Evolutionary conservation across 2,113 vertebrate genomes (phyloP).

Genomic region (Psittacus erithacus): DNA sequence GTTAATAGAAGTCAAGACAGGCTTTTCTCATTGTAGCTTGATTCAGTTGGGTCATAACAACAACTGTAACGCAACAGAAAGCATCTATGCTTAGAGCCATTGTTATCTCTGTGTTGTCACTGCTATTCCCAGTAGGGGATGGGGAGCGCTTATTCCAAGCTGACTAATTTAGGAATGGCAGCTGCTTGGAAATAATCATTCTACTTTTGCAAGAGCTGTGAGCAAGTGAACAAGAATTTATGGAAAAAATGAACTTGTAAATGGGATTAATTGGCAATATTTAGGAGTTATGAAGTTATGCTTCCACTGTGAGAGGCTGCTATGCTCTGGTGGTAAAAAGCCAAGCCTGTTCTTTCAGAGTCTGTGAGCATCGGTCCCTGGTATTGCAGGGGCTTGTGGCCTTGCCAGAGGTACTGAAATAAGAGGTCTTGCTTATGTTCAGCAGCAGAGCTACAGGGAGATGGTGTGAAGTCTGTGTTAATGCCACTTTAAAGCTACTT

Average conservation of each 20-base stretch:
- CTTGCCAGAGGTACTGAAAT: background rate
- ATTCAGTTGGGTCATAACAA: background rate
- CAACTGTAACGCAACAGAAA: background rate
- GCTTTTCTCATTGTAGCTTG: background rate
- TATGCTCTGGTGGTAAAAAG: background rate
- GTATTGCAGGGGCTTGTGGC: fast-evolving
- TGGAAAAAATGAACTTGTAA: background rate
- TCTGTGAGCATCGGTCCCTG: no score
- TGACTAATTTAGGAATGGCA: slow-evolving; percentile 45
- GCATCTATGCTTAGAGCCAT: background rate
- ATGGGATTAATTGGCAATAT: background rate
- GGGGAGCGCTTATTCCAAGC: background rate
- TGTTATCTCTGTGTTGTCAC: background rate
- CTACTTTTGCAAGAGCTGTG: slow-evolving; percentile 23
- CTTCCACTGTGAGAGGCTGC: background rate
- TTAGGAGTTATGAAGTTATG: background rate
- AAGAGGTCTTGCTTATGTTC: background rate
- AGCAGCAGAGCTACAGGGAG: background rate
- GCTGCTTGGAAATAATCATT: slow-evolving; percentile 35
- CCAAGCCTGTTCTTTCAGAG: background rate
- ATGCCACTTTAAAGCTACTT: background rate
- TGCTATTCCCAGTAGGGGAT: background rate
- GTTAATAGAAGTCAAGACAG: background rate
- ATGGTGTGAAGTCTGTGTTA: fast-evolving
- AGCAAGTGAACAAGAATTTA: slow-evolving; percentile 34